Evolutionary conservation across 1,140 invertebrate species (phyloP).

Genomic region (Liolophura sinensis): DNA sequence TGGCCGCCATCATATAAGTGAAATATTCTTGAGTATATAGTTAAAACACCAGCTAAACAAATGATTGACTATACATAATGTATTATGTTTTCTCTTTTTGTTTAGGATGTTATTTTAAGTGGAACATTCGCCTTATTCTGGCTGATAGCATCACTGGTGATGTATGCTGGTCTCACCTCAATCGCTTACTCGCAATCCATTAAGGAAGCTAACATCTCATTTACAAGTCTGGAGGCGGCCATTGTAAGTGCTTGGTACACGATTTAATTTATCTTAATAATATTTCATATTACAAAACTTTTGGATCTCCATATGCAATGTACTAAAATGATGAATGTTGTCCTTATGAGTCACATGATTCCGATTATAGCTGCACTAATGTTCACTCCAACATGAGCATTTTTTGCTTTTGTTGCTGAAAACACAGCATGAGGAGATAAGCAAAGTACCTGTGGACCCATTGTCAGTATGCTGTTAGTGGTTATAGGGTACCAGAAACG

Average conservation of each 20-base stretch:
- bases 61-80: background rate
- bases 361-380: background rate
- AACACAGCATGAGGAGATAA: no score
- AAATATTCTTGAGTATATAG: no score
- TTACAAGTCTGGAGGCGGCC: slow-evolving; percentile 17
- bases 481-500: no score
- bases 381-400: background rate
- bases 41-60: background rate
- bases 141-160: slow-evolving; percentile 20
- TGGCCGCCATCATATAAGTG: no score
- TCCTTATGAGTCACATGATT: background rate
- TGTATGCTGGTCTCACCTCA: slow-evolving; percentile 16
- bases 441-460: no score
- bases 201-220: slow-evolving; percentile 22
- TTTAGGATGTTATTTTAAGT: slow-evolving; percentile 22
- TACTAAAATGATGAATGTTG: background rate
- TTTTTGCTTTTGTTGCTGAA: no score
- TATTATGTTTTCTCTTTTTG: slow-evolving; percentile 3
- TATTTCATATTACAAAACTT: background rate
- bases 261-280: background rate
- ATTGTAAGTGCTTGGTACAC: slow-evolving; percentile 15
- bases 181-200: slow-evolving; percentile 23
- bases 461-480: no score
- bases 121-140: slow-evolving; percentile 15
- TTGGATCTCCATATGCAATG: background rate